Conservation (phyloP, 2,113 vertebrate genomes). For the human (Homo sapiens) region GRCh38 chr15:61278501-61279000, state of each 20-base stretch:
- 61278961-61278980: not conserved
- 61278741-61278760: not conserved
- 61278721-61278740: not conserved
- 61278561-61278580: not conserved
- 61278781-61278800: not conserved
- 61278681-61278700: not conserved
- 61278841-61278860: not conserved
- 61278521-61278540: not conserved
- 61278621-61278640: not conserved
- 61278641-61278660: not conserved
- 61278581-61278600: not conserved
- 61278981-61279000: not conserved
- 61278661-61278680: not conserved
- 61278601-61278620: not conserved
- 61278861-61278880: not conserved
- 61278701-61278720: not conserved
- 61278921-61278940: not conserved
- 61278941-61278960: not conserved
- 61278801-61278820: not conserved
- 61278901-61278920: not conserved
- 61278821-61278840: not conserved
- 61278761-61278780: not conserved
- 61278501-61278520: not conserved
- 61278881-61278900: not conserved
- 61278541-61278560: not conserved